Conservation (phyloP, 2,113 vertebrate species). For the Zingel zingel region DNA sequence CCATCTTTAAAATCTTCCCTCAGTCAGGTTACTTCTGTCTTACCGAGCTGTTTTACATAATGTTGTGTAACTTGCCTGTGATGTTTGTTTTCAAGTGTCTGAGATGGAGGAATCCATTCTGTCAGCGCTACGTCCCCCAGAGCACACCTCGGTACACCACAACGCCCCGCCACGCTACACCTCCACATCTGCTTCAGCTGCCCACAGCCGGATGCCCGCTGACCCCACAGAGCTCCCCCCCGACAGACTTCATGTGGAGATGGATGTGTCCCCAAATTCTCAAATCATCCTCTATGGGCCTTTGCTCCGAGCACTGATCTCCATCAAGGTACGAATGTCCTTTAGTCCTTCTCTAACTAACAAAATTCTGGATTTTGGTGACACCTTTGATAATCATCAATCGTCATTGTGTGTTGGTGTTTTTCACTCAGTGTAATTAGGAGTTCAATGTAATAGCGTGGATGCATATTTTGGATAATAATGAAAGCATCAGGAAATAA, state of each 20-base stretch:
- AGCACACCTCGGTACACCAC: slow-evolving; percentile 84
- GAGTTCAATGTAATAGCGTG: background rate
- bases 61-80: background rate
- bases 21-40: background rate
- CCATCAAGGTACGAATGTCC: slow-evolving; percentile 89
- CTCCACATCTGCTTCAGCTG: slow-evolving; percentile 61
- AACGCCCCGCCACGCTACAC: slow-evolving; percentile 70
- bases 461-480: background rate
- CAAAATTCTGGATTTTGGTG: background rate
- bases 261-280: slow-evolving; percentile 96
- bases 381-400: background rate
- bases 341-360: too few relatives aligned
- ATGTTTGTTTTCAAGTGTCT: slow-evolving; percentile 84
- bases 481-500: background rate
- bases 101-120: slow-evolving; percentile 97
- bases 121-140: slow-evolving; percentile 90
- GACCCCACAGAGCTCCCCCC: slow-evolving; percentile 95
- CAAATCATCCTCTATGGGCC: slow-evolving; percentile 96
- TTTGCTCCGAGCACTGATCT: slow-evolving; percentile 91
- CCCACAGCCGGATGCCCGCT: slow-evolving; percentile 78
- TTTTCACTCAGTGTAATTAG: background rate
- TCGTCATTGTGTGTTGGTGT: background rate
- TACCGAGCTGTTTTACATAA: background rate
- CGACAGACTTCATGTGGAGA: slow-evolving; percentile 93
- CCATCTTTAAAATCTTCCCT: background rate